Evolutionary conservation across 1,140 invertebrate species (phyloP).

Genomic region (Drosophila setifemur): DNA sequence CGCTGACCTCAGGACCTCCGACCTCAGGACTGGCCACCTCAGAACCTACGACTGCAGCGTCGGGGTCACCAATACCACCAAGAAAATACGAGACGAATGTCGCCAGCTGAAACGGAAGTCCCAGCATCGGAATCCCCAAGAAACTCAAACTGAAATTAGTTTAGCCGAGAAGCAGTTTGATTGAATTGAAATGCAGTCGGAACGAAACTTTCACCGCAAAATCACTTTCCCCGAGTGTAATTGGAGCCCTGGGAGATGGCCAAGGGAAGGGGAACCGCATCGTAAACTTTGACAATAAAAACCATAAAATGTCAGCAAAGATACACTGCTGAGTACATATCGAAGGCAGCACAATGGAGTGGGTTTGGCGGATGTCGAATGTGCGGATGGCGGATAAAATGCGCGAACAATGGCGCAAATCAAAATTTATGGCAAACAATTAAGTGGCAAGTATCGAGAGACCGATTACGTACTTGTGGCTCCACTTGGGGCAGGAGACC

Average conservation of each 20-base stretch:
- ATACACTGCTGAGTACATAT: constrained; percentile 9
- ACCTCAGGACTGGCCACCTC: constrained; percentile 12
- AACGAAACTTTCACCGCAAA: constrained; percentile 10
- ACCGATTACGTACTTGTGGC: constrained; percentile 42
- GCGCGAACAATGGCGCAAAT: constrained; percentile 50
- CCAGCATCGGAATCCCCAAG: too few species aligned
- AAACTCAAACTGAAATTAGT: constrained; percentile 49
- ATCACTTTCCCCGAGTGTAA: constrained; percentile 16
- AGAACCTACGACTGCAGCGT: constrained; percentile 7
- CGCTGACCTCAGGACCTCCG: constrained; percentile 30
- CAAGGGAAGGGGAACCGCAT: not conserved
- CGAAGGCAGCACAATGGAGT: not conserved
- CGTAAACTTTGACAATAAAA: constrained; percentile 48
- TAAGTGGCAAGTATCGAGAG: constrained; percentile 50
- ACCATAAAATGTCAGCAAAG: constrained; percentile 46
- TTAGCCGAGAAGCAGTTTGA: constrained; percentile 16
- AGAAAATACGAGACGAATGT: not conserved
- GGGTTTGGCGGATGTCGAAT: not conserved
- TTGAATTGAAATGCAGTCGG: constrained; percentile 28
- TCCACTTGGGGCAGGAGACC: not conserved
- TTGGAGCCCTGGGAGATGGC: constrained; percentile 19
- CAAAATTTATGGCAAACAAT: constrained; percentile 67
- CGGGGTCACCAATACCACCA: constrained; percentile 11
- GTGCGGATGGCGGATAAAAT: not conserved
- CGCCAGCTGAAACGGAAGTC: constrained; percentile 35